phyloP scores from a whole-genome alignment of 2,797 vertebrate genomes.

The Myotis myotis region DNA sequence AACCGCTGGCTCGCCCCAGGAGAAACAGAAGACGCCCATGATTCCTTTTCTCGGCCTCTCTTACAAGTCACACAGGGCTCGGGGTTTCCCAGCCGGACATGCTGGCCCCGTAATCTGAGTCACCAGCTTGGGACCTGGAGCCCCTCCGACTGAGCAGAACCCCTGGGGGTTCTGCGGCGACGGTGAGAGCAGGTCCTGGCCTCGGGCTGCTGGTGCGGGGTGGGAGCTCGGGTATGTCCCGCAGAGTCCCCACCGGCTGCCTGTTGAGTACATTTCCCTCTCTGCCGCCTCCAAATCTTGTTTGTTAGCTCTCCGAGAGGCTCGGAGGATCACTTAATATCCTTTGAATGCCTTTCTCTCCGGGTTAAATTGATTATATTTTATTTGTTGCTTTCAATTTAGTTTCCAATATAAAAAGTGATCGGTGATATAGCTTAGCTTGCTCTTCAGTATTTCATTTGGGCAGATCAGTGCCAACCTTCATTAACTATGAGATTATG shows the following conservation, averaged over 20 bases:
- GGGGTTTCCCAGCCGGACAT: background rate
- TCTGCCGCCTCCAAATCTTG: background rate
- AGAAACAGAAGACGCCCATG: fast-evolving
- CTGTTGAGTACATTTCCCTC: background rate
- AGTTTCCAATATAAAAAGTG: background rate
- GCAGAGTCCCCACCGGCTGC: background rate
- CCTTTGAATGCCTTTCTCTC: background rate
- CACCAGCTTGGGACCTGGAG: background rate
- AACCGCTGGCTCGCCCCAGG: background rate
- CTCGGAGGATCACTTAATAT: background rate
- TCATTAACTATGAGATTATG: background rate
- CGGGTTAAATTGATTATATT: background rate
- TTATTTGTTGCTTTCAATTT: conserved; percentile 39
- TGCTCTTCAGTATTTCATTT: background rate
- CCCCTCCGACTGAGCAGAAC: background rate
- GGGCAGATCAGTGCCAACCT: background rate
- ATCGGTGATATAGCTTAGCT: background rate
- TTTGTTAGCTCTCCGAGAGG: background rate
- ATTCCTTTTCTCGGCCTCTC: background rate
- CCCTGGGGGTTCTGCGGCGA: fast-evolving
- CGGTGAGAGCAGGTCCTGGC: fast-evolving
- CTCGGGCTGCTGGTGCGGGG: fast-evolving
- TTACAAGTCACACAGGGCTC: fast-evolving
- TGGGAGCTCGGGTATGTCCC: fast-evolving
- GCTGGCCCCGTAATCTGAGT: background rate